Conservation (phyloP, 2,113 vertebrate genomes). For the Aegithalos caudatus region DNA sequence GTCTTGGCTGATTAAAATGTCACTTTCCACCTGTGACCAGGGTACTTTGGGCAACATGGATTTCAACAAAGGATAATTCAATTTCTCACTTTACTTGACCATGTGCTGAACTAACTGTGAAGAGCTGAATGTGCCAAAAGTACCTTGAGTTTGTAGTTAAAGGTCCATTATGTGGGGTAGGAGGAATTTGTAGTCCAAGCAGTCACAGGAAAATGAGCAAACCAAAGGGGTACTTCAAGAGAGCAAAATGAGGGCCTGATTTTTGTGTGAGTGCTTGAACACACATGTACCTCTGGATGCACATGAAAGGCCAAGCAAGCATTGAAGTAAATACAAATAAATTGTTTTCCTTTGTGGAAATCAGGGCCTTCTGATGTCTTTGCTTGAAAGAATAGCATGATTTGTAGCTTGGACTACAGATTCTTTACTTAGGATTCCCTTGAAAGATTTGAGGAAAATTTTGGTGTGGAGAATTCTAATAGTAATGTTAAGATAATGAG, state of each 20-base stretch:
- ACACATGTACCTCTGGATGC: rapidly evolving
- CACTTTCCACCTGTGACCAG: background rate
- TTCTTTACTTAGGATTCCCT: background rate
- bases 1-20: background rate
- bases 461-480: background rate
- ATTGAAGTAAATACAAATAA: background rate
- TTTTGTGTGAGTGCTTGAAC: background rate
- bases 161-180: background rate
- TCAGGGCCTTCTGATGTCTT: background rate
- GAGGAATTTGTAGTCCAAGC: background rate
- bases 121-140: background rate
- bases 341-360: background rate
- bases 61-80: background rate
- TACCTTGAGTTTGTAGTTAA: background rate
- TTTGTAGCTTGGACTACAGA: background rate
- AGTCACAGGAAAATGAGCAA: background rate
- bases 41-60: background rate
- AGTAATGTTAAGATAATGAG: background rate
- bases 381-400: background rate
- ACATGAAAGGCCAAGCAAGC: background rate
- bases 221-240: background rate
- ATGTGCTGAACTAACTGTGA: background rate
- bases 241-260: background rate
- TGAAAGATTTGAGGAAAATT: background rate
- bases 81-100: background rate